Conservation (phyloP, 2,888 invertebrate genomes). For the Gymnosoma rotundatum region DNA sequence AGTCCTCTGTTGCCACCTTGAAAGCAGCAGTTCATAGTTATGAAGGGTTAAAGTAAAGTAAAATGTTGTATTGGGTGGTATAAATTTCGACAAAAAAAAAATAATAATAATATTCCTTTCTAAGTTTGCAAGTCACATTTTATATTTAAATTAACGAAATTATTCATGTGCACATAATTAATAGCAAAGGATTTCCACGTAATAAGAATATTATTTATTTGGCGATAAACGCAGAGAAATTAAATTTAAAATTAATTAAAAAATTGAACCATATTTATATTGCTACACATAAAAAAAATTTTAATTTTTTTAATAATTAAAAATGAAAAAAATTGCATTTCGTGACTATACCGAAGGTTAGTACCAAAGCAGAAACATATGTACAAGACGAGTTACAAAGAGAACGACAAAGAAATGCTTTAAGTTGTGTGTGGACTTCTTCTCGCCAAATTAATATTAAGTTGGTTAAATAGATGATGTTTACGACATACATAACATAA, state of each 20-base stretch:
- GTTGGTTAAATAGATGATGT: too few relatives aligned
- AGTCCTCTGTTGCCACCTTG: conserved; percentile 65
- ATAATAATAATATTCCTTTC: conserved; percentile 21
- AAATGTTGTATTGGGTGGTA: not conserved
- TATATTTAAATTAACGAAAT: conserved; percentile 70
- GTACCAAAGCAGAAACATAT: too few relatives aligned
- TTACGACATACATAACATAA: too few relatives aligned
- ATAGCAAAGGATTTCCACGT: conserved; percentile 73
- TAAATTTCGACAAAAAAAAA: not conserved
- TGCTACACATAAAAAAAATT: too few relatives aligned
- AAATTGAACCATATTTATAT: not conserved
- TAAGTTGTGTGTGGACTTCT: too few relatives aligned
- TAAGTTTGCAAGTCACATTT: conserved; percentile 35
- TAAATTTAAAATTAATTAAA: conserved; percentile 30
- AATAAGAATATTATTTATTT: conserved; percentile 66
- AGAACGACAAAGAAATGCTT: too few relatives aligned
- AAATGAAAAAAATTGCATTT: too few relatives aligned
- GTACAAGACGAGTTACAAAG: too few relatives aligned
- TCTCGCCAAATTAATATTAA: too few relatives aligned
- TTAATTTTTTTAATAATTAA: too few relatives aligned
- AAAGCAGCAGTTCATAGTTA: conserved; percentile 4
- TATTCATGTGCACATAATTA: conserved; percentile 74
- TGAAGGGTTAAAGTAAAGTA: not conserved
- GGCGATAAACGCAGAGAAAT: not conserved
- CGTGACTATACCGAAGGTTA: too few relatives aligned